A percentile compares a stretch with the other conserved stretches of the same genome.
Conservation (phyloP, 2,888 invertebrate genomes). For the Drosophila demipolita region DNA sequence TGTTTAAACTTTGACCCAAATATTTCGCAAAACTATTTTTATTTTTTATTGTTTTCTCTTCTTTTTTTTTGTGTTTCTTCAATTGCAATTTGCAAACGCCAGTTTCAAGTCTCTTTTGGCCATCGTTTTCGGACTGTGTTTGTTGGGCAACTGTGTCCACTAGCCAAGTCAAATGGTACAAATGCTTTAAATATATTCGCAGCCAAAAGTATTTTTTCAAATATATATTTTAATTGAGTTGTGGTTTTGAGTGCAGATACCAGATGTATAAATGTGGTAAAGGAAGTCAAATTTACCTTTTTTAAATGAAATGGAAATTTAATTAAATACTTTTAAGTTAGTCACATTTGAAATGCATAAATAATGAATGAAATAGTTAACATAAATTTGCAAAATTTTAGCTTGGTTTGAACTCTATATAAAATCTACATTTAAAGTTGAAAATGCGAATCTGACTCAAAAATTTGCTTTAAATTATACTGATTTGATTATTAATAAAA, state of each 20-base stretch:
- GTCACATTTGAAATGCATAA: background rate
- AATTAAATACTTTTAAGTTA: background rate
- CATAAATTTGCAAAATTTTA: background rate
- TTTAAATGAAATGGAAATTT: background rate
- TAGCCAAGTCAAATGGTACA: constrained; percentile 3
- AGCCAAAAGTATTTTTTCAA: background rate
- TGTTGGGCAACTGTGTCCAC: constrained; percentile 35
- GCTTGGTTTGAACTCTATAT: background rate
- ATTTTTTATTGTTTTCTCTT: background rate
- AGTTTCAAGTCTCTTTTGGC: background rate
- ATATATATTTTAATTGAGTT: background rate
- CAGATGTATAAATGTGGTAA: background rate
- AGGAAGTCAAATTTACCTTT: background rate
- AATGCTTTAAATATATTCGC: constrained; percentile 2
- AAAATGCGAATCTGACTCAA: too few species aligned
- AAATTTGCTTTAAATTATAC: too few species aligned
- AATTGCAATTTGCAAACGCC: constrained; percentile 4
- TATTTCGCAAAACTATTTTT: constrained; percentile 49
- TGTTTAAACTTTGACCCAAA: constrained; percentile 70
- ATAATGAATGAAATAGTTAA: background rate
- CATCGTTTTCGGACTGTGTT: constrained; percentile 17
- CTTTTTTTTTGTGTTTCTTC: constrained; percentile 1
- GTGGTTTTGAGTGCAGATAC: background rate
- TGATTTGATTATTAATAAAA: too few species aligned
- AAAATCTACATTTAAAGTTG: too few species aligned